Evolutionary conservation across 2,797 vertebrate genomes (phyloP).

Genomic region (Myotis daubentonii): DNA sequence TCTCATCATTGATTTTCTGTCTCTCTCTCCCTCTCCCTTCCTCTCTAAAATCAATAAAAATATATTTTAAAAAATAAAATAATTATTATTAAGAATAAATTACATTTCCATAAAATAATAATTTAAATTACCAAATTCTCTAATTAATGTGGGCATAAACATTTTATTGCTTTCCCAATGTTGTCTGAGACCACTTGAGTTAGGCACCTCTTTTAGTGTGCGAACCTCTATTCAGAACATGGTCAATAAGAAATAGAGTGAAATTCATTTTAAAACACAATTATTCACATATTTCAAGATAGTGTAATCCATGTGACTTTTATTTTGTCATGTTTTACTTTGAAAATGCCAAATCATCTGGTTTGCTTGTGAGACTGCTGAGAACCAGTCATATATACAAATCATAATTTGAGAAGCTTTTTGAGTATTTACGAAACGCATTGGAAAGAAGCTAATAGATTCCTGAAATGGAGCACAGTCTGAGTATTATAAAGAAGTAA

Average conservation of each 20-base stretch:
- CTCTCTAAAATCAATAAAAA: too few species aligned
- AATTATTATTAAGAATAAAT: neutral
- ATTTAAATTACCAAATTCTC: neutral
- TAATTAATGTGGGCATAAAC: neutral
- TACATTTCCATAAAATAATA: neutral
- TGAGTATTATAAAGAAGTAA: neutral
- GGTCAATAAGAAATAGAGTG: neutral
- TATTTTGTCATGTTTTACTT: neutral
- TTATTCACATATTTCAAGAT: neutral
- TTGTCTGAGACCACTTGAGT: neutral
- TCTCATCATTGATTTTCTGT: too few species aligned
- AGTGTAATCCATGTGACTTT: neutral
- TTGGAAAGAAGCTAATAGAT: neutral
- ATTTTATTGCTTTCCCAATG: neutral
- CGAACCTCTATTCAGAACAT: neutral
- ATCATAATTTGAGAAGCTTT: neutral
- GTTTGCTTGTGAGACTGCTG: slow-evolving; percentile 7
- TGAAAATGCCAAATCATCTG: slow-evolving; percentile 18
- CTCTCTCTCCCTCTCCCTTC: too few species aligned
- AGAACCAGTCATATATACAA: neutral
- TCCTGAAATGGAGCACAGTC: neutral
- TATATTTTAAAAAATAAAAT: neutral
- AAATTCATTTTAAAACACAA: neutral
- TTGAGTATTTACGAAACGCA: neutral
- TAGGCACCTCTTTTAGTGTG: neutral